Evolutionary conservation across 2,888 invertebrate genomes (phyloP).

Genomic region (Stenoptilia bipunctidactyla): DNA sequence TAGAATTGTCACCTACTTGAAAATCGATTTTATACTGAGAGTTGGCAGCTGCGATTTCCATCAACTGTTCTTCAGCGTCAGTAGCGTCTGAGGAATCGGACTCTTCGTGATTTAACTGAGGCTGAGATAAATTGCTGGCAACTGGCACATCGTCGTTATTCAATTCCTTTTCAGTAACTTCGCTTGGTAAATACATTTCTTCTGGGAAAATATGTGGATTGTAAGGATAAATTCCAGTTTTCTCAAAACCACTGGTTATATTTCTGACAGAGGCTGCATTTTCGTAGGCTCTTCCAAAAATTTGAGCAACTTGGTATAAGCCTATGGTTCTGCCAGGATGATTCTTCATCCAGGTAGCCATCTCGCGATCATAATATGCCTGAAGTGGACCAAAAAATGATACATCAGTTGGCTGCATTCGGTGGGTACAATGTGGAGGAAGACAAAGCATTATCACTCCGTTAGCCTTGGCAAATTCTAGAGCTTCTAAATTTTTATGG

Average conservation of each 20-base stretch:
- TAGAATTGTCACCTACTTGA: constrained; percentile 4
- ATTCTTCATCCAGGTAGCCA: too few relatives aligned
- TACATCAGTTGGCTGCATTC: too few relatives aligned
- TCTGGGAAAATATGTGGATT: too few relatives aligned
- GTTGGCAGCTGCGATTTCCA: constrained; percentile 3
- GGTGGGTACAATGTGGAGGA: constrained; percentile 26
- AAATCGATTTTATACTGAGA: constrained; percentile 3
- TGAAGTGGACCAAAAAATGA: too few relatives aligned
- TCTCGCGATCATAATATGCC: too few relatives aligned
- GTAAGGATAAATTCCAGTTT: too few relatives aligned
- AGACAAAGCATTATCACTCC: constrained; percentile 27
- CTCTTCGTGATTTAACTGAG: constrained; percentile 10
- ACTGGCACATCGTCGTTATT: constrained; percentile 7
- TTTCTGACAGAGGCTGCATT: too few relatives aligned
- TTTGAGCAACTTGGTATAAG: too few relatives aligned
- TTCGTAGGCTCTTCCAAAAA: too few relatives aligned
- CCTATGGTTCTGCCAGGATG: too few relatives aligned
- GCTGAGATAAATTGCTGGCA: constrained; percentile 11
- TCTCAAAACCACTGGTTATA: too few relatives aligned
- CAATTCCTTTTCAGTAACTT: constrained; percentile 13
- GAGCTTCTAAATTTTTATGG: constrained; percentile 16
- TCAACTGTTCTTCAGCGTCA: constrained; percentile 12
- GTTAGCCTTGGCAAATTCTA: constrained; percentile 24
- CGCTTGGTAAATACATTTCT: constrained; percentile 12
- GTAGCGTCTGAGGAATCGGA: constrained; percentile 8